A percentile compares a stretch with the other conserved stretches of the same genome.
phyloP scores from a whole-genome alignment of 2,113 vertebrate genomes.

The Clupea harengus region DNA sequence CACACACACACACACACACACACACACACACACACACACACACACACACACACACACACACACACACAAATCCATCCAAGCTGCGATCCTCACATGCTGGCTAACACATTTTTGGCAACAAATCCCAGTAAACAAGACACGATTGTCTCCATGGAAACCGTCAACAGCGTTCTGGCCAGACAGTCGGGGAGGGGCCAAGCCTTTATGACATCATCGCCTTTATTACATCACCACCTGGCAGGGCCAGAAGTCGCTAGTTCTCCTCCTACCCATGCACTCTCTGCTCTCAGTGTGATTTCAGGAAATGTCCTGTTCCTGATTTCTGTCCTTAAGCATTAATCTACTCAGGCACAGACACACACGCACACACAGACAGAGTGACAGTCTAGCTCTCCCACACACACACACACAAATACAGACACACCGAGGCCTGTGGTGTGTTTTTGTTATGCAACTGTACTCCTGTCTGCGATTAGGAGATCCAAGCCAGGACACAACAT shows the following conservation, averaged over 20 bases:
- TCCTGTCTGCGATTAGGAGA: constrained; percentile 38
- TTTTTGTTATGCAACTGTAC: constrained; percentile 34
- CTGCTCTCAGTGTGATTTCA: constrained; percentile 13
- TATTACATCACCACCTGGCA: constrained; percentile 3
- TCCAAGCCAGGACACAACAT: constrained; percentile 22
- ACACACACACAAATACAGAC: not conserved
- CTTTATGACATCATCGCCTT: constrained; percentile 36
- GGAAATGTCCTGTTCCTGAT: constrained; percentile 18
- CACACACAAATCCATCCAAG: constrained; percentile 20
- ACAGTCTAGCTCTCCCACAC: not conserved
- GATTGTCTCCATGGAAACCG: constrained; percentile 28
- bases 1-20: constrained; percentile 8
- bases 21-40: constrained; percentile 5
- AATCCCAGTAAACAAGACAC: constrained; percentile 19
- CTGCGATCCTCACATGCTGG: not conserved
- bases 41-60: not conserved
- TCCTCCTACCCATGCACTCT: not conserved
- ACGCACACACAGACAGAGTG: constrained; percentile 7
- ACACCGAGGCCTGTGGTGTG: not conserved
- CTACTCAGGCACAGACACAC: constrained; percentile 29
- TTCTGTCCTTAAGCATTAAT: constrained; percentile 25
- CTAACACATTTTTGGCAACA: constrained; percentile 23
- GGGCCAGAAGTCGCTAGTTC: not conserved
- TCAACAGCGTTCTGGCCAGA: constrained; percentile 33
- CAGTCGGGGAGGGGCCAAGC: constrained; percentile 23